A percentile compares a stretch with the other conserved stretches of the same genome.
These are phyloP conservation scores for Amphipoea lucens DNA, from an alignment of 2,888 invertebrate species.

Conservation along the genomic window DNA sequence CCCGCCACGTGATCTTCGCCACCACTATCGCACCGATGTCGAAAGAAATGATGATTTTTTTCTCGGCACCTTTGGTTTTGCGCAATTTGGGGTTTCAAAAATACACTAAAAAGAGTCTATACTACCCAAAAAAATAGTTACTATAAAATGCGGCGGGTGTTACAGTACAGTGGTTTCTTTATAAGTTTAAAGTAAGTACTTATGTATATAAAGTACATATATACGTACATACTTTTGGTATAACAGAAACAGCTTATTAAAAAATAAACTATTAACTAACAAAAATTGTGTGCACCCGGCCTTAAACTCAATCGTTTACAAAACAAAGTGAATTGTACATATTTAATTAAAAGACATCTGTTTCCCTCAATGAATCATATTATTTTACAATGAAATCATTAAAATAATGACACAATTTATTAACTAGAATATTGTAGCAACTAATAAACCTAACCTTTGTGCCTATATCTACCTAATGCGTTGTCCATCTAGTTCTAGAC, in stretches of 20 bases:
- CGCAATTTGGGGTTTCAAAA: no score
- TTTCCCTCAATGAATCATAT: constrained; percentile 50
- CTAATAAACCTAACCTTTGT: not conserved
- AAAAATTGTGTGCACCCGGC: constrained; percentile 17
- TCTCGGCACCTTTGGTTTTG: no score
- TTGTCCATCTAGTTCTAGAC: constrained; percentile 3
- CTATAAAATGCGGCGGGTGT: no score
- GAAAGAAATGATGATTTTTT: no score
- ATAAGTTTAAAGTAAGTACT: no score
- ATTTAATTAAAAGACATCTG: constrained; percentile 43
- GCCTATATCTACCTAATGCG: not conserved
- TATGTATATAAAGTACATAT: no score
- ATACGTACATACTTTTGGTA: no score
- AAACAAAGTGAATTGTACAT: constrained; percentile 29
- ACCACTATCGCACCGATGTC: no score
- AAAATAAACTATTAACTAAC: not conserved
- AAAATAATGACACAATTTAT: constrained; percentile 36
- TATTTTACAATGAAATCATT: constrained; percentile 20
- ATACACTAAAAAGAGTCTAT: no score
- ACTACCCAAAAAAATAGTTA: no score
- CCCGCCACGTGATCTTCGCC: no score
- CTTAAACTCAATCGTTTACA: constrained; percentile 13
- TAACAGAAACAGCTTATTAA: not conserved
- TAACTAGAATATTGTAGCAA: constrained; percentile 6
- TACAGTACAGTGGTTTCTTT: no score